Percentiles rank a stretch among this genome's conserved stretches.
Evolutionary conservation across 2,888 invertebrate species (phyloP).

Genomic region (Macaria liturata): DNA sequence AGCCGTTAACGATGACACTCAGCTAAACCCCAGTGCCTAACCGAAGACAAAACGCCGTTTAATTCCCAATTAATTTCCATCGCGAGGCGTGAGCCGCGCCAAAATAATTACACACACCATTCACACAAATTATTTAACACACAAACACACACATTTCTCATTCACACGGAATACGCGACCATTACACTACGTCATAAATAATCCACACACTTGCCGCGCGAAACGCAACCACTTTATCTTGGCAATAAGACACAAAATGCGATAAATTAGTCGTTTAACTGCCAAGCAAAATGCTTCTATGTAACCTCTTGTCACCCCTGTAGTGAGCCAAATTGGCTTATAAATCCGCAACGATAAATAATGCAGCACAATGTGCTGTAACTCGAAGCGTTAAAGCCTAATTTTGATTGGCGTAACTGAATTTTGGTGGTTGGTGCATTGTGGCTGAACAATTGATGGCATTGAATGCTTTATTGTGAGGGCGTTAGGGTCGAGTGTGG

Average conservation of each 20-base stretch:
- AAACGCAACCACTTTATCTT: constrained; percentile 49
- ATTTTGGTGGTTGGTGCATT: not conserved
- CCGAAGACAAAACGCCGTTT: no score
- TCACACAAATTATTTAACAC: no score
- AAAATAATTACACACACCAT: no score
- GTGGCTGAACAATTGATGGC: not conserved
- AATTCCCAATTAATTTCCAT: no score
- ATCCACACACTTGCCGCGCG: constrained; percentile 41
- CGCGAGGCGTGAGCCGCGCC: no score
- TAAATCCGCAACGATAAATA: constrained; percentile 26
- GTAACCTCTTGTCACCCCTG: constrained; percentile 47
- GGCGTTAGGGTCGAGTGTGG: not conserved
- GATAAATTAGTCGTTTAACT: constrained; percentile 48
- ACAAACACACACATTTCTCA: constrained; percentile 3
- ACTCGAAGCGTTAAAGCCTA: constrained; percentile 11
- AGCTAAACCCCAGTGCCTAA: no score
- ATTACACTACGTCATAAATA: constrained; percentile 43
- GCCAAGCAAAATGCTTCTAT: constrained; percentile 40
- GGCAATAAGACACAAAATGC: constrained; percentile 52
- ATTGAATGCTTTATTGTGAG: not conserved
- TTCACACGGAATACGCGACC: constrained; percentile 24
- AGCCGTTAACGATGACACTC: no score
- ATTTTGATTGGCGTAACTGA: constrained; percentile 12
- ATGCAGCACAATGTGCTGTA: constrained; percentile 15
- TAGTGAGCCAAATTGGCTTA: constrained; percentile 58